Evolutionary conservation across 2,113 vertebrate genomes (phyloP), one percentile per base, ranked within the genome.

Genomic region (Miniopterus natalensis): DNA sequence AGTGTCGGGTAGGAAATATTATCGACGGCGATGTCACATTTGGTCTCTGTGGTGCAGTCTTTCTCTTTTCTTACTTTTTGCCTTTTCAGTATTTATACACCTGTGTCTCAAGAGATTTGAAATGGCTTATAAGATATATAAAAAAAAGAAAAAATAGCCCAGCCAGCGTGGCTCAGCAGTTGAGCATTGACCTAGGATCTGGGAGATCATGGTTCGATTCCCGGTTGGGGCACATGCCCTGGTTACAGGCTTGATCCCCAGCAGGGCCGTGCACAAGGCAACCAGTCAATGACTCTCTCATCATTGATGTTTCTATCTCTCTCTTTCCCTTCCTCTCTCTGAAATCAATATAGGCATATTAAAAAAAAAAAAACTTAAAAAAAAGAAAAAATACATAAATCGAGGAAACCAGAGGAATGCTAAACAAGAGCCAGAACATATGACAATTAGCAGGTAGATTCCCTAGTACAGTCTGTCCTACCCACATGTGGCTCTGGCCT

Each of bases 401-500:
- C 4, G 17, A 85, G 71, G 57, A 47, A 71, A 49, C 2, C 36
- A 45, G 74, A 87, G 45, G 47, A 90, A 59, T 23, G 66, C 53
- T 55, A 45, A 74, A 85, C 65, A 15, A 57, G 57, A 74, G 45
- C 17, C 18, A 70, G 75, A 49, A 20, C 1, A 1, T 4, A 12
- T 4, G 63, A 40, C 49, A 25, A 13, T 3, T 8, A 18, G 57
- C 84, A 49, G 42, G 51, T 12, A 4, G 68, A 47, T 4, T 25
- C 57, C 59, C 23, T 21, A 23, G 25, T 10, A 3, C 49, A 51
- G 63, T n/a, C 29, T 29, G 36, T 57, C 27, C 83, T 18, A 8
- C 2, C 25, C 42, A 6, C 0, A 0, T 1, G 2, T 47, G n/a
- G 1, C 13, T 12, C 49, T 11, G 63, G 55, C 55, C 36, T 83